Percentiles rank a stretch among this genome's conserved stretches.
Conservation (phyloP, 2,888 invertebrate species). For the Eilema griseolum region DNA sequence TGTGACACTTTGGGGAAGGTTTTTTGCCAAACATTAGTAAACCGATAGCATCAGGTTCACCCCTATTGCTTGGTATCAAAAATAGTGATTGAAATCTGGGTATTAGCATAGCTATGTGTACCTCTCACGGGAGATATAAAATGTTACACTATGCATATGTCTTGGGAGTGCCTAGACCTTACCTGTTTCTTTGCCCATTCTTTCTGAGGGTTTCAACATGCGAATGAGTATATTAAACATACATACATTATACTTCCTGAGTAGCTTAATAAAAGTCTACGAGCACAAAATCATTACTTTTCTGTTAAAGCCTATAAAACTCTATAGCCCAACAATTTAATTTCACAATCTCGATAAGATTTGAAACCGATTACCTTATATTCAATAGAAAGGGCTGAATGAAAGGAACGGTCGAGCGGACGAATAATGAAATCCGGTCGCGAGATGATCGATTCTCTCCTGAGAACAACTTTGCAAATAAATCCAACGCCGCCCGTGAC, state of each 20-base stretch:
- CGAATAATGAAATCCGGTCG: slow-evolving; percentile 50
- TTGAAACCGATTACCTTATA: slow-evolving; percentile 42
- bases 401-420: slow-evolving; percentile 37
- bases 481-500: slow-evolving; percentile 18
- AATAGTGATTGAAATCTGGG: too few relatives aligned
- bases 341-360: slow-evolving; percentile 36
- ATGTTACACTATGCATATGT: too few relatives aligned
- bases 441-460: slow-evolving; percentile 42
- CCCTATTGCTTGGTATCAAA: too few relatives aligned
- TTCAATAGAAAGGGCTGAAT: slow-evolving; percentile 36
- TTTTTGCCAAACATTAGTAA: too few relatives aligned
- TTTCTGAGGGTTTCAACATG: too few relatives aligned
- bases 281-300: neutral
- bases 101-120: too few relatives aligned
- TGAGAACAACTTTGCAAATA: slow-evolving; percentile 14
- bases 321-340: slow-evolving; percentile 27
- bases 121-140: too few relatives aligned
- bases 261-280: neutral
- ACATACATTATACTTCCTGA: neutral
- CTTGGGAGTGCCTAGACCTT: too few relatives aligned
- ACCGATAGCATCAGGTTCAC: too few relatives aligned
- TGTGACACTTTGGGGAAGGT: too few relatives aligned
- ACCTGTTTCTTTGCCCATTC: too few relatives aligned
- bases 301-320: neutral
- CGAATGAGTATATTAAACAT: too few relatives aligned